Conservation (phyloP, 92 coral and sea anemone species). For the Porites cylindrica region DNA sequence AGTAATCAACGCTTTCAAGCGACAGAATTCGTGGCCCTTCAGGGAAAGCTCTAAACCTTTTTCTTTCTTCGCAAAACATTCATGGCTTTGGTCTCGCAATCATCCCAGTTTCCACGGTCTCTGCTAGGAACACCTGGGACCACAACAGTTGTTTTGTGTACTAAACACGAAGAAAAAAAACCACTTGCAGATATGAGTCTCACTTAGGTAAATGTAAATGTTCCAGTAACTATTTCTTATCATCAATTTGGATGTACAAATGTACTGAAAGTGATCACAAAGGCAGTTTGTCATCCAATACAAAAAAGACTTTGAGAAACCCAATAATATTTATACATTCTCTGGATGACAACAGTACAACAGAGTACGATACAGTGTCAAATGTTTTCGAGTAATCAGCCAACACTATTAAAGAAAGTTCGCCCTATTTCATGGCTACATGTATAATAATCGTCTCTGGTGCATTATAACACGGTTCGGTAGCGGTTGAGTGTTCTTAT, state of each 20-base stretch:
- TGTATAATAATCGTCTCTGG: background rate
- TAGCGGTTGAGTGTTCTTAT: background rate
- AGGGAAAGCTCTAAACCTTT: too few species aligned
- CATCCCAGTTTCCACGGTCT: too few species aligned
- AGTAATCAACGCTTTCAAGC: too few species aligned
- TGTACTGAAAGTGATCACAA: background rate
- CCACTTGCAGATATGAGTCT: too few species aligned
- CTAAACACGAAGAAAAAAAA: too few species aligned
- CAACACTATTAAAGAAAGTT: background rate
- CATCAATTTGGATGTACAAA: background rate
- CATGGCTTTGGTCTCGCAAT: too few species aligned
- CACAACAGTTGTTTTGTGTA: too few species aligned
- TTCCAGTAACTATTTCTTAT: background rate
- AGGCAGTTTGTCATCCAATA: background rate
- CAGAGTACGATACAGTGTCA: background rate
- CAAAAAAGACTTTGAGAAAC: background rate
- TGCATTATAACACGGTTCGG: too few species aligned
- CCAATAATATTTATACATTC: background rate
- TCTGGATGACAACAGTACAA: background rate
- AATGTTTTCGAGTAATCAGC: slow-evolving; percentile 1
- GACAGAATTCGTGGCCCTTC: too few species aligned
- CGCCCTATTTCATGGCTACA: background rate
- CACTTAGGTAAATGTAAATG: too few species aligned
- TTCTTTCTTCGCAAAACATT: too few species aligned
- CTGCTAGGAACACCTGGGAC: too few species aligned